Percentiles rank a stretch among this genome's conserved stretches.
These are phyloP conservation scores for Pangasius sanitwongsei DNA, from an alignment of 2,797 vertebrate species.

Conservation along the genomic window DNA sequence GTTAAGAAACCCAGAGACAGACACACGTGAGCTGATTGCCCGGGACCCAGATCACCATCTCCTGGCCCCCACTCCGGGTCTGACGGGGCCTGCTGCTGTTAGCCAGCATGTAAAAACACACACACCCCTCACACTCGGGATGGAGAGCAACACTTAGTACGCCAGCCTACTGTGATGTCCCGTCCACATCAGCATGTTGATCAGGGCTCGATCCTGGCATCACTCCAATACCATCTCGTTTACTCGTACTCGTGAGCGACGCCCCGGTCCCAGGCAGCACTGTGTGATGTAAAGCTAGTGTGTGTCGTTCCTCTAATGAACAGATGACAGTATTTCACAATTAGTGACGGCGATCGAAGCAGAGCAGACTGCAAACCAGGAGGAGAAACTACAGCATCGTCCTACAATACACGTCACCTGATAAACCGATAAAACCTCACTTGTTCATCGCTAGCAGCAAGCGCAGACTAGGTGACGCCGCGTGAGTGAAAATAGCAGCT, in stretches of 20 bases:
- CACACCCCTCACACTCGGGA: not conserved
- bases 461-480: too few relatives aligned
- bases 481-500: too few relatives aligned
- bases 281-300: too few relatives aligned
- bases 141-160: not conserved
- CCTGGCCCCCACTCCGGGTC: constrained; percentile 28
- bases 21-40: constrained; percentile 31
- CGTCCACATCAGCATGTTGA: not conserved
- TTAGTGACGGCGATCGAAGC: too few relatives aligned
- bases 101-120: not conserved
- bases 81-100: constrained; percentile 37
- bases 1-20: not conserved
- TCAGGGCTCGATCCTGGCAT: not conserved
- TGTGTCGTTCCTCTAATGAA: too few relatives aligned
- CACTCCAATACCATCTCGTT: too few relatives aligned
- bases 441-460: too few relatives aligned
- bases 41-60: constrained; percentile 50
- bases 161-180: not conserved
- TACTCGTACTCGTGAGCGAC: not conserved
- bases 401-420: too few relatives aligned
- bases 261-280: not conserved
- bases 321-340: not conserved
- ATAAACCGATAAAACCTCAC: too few relatives aligned
- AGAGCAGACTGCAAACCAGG: too few relatives aligned
- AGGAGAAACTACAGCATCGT: too few relatives aligned